Percentiles rank a stretch among this genome's conserved stretches.
Conservation (phyloP, 1,140 invertebrate genomes). For the Cydia amplana region DNA sequence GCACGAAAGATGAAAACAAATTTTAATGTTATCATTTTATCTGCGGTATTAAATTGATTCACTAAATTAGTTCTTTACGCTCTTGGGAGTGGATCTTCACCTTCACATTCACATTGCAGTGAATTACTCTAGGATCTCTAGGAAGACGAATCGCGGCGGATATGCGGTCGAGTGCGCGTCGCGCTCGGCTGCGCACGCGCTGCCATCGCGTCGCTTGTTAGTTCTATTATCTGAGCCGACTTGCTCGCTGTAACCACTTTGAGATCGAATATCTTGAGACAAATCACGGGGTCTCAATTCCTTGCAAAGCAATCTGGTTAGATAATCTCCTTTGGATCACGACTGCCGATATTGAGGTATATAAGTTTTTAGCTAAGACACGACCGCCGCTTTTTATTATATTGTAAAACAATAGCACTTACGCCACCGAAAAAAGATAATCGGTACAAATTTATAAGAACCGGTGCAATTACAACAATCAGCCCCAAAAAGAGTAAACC, state of each 20-base stretch:
- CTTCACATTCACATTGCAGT: conserved; percentile 28
- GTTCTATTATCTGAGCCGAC: conserved; percentile 62
- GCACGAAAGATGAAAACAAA: background rate
- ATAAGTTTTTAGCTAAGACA: conserved; percentile 4
- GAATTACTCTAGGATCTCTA: conserved; percentile 49
- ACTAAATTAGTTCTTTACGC: conserved; percentile 5
- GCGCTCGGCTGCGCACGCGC: conserved; percentile 60
- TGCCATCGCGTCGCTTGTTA: conserved; percentile 65
- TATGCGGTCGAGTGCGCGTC: conserved; percentile 71
- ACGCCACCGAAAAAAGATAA: background rate
- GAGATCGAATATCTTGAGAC: conserved; percentile 54
- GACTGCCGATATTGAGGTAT: conserved; percentile 22
- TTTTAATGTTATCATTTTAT: background rate
- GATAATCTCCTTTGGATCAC: conserved; percentile 24
- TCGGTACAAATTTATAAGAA: background rate
- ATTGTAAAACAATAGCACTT: conserved; percentile 21
- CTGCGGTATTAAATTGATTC: background rate
- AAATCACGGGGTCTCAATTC: conserved; percentile 48
- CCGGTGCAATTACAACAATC: background rate
- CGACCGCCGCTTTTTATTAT: background rate
- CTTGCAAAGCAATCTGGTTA: conserved; percentile 31
- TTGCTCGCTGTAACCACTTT: conserved; percentile 53
- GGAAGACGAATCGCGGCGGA: conserved; percentile 67
- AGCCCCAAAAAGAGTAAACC: conserved; percentile 20
- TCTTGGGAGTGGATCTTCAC: conserved; percentile 29